phyloP scores from a whole-genome alignment of 2,888 invertebrate genomes.

The Drosophila longiperda region DNA sequence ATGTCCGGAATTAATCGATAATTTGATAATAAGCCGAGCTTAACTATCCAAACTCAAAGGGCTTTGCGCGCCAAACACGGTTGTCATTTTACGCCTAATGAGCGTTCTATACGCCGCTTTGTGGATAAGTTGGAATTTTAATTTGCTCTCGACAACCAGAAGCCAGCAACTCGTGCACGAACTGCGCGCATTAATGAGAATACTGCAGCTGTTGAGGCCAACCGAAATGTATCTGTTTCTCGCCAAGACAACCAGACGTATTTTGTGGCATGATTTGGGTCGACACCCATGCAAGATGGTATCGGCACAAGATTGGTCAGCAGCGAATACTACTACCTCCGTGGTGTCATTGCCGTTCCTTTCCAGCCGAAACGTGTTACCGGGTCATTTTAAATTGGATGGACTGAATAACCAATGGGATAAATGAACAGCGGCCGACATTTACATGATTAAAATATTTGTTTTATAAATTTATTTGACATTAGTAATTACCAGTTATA shows the following conservation, averaged over 20 bases:
- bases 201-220: background rate
- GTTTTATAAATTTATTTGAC: background rate
- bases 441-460: background rate
- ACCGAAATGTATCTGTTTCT: slow-evolving; percentile 4
- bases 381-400: background rate
- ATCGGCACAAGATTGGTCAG: slow-evolving; percentile 1
- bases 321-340: background rate
- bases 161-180: slow-evolving; percentile 1
- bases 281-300: slow-evolving; percentile 1
- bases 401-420: background rate
- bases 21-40: background rate
- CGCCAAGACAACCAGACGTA: slow-evolving; percentile 2
- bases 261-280: slow-evolving; percentile 4
- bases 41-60: background rate
- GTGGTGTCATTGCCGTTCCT: background rate
- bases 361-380: background rate
- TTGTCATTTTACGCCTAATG: slow-evolving; percentile 6
- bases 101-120: slow-evolving; percentile 1
- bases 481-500: too few relatives aligned
- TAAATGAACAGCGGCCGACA: background rate
- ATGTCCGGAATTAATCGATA: background rate
- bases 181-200: slow-evolving; percentile 1
- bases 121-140: slow-evolving; percentile 2
- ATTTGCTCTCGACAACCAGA: slow-evolving; percentile 5
- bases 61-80: background rate